Base-by-base conservation (phyloP, 2,888 invertebrate genomes). In the Flabesymbios commensalis region DNA sequence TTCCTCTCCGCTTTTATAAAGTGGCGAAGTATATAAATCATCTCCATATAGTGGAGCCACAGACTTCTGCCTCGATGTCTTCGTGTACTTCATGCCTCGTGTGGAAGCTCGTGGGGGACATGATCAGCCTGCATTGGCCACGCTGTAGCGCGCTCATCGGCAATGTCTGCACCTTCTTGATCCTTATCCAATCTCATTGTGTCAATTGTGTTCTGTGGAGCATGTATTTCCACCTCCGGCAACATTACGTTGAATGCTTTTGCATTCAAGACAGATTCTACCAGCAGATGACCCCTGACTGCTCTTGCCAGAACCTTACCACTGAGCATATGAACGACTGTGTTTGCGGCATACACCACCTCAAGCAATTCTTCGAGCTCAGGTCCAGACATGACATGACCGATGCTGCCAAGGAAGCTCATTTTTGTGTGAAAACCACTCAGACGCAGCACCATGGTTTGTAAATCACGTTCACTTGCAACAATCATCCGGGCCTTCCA, bases 361-460 rank as follows among this genome's bases (percentile, higher is more conserved):
- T 53, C 60, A n/a, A 72, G 51, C 4, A 70, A 36, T 54, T 72
- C 69, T 54, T 66, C 41, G 29, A 71, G 54, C 3, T 68, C 71
- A 47, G 65, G 57, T 14, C 65, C 58, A 43, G 39, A 57, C 67
- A 72, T 72, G 24, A 67, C 19, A 39, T 56, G 59, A n/a, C 72
- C 72, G 33, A 69, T 72, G 45, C 63, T 62, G 14, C 73, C 71
- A 19, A 72, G 43, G 45, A 70, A 72, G 54, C 68, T 68, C 66
- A 64, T 68, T 2, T 54, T 32, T n/a, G 54, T 57, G 41, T 71
- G 72, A 39, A 72, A 70, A 14, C 63, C 67, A 43, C 71, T 64
- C 7, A 72, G 59, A 10, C 65, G 43, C 14, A 67, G 14, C 10
- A 70, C 33, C 10, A 65, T 41, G 22, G 53, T n/a, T n/a, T 65